A percentile compares a stretch with the other conserved stretches of the same genome.
Conservation (phyloP, 2,113 vertebrate genomes). For the Siniperca knerii region DNA sequence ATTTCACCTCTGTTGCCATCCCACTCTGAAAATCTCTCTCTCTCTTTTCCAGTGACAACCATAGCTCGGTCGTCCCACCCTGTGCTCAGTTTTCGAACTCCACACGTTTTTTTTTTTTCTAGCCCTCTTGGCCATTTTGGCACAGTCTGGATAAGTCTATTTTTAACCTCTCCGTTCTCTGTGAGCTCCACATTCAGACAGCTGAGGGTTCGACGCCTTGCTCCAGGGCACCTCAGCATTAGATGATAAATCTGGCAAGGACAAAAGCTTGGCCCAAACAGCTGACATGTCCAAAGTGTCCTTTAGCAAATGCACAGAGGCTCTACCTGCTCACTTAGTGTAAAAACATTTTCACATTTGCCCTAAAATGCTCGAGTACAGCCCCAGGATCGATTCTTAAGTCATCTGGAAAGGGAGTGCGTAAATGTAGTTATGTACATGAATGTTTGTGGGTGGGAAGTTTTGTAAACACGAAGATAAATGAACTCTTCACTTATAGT, state of each 20-base stretch:
- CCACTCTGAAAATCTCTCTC: neutral
- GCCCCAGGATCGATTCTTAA: too few relatives aligned
- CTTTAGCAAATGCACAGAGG: too few relatives aligned
- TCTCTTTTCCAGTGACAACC: conserved; percentile 25
- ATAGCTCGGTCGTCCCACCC: conserved; percentile 4
- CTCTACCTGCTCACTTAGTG: too few relatives aligned
- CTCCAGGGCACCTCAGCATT: neutral
- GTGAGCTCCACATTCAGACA: neutral
- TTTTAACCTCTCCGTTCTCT: neutral
- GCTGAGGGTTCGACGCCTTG: neutral
- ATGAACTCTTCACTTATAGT: too few relatives aligned
- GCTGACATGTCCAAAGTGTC: too few relatives aligned
- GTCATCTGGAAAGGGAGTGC: too few relatives aligned
- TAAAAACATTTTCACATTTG: too few relatives aligned
- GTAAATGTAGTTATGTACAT: too few relatives aligned
- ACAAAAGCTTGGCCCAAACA: too few relatives aligned
- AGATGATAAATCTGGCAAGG: neutral
- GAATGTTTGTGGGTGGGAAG: too few relatives aligned
- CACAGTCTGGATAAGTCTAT: neutral
- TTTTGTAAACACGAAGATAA: too few relatives aligned
- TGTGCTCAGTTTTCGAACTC: neutral
- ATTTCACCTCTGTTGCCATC: neutral
- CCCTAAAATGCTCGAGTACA: too few relatives aligned
- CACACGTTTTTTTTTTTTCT: neutral
- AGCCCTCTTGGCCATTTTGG: neutral